Evolutionary conservation across 2,888 invertebrate genomes (phyloP).

Genomic region (Agrochola litura): DNA sequence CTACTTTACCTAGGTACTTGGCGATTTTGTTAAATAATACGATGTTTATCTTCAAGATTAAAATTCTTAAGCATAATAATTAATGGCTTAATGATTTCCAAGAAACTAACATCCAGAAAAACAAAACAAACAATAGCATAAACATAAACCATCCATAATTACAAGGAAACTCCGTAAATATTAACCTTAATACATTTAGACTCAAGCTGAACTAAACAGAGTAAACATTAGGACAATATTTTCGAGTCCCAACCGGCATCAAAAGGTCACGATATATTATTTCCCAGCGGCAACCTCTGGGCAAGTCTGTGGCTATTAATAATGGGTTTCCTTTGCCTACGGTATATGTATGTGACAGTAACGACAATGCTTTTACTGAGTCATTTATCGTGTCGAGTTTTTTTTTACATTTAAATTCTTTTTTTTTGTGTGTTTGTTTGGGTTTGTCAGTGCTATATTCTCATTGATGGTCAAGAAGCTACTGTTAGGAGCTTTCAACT

Average conservation of each 20-base stretch:
- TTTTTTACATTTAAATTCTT: slow-evolving; percentile 77
- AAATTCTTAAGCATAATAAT: background rate
- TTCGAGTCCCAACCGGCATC: slow-evolving; percentile 70
- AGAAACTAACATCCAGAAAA: background rate
- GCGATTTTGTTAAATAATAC: too few relatives aligned
- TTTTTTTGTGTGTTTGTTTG: slow-evolving; percentile 30
- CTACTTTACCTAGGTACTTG: too few relatives aligned
- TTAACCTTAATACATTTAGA: slow-evolving; percentile 47
- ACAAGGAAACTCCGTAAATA: slow-evolving; percentile 24
- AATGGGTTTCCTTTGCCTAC: slow-evolving; percentile 83
- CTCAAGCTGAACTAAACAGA: slow-evolving; percentile 39
- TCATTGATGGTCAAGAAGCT: background rate
- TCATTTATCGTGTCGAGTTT: slow-evolving; percentile 78
- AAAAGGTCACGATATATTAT: slow-evolving; percentile 83
- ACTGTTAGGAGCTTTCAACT: background rate
- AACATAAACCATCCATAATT: slow-evolving; percentile 1
- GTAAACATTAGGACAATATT: slow-evolving; percentile 63
- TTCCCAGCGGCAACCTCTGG: slow-evolving; percentile 78
- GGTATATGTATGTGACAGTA: slow-evolving; percentile 86
- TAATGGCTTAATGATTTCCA: background rate
- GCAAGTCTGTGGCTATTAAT: slow-evolving; percentile 83
- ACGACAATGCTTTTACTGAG: slow-evolving; percentile 84
- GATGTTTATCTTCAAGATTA: background rate
- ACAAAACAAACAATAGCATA: slow-evolving; percentile 2
- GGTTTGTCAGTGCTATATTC: background rate